These are phyloP conservation scores for Pluvialis apricaria DNA, from an alignment of 2,113 vertebrate species.

Conservation along the genomic window DNA sequence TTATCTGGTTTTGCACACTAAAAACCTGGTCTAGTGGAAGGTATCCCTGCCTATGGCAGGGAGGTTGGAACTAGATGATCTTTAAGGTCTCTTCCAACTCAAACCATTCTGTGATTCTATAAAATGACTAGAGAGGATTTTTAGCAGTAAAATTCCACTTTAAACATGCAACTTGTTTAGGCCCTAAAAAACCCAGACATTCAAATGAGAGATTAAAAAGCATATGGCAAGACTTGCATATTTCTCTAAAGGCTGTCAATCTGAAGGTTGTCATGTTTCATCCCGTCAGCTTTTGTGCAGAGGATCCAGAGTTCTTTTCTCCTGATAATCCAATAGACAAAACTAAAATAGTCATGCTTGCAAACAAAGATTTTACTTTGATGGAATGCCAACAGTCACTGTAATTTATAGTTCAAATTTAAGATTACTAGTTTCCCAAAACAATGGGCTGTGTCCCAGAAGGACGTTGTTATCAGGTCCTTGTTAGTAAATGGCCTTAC, in stretches of 20 bases:
- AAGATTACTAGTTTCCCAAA: constrained; percentile 41
- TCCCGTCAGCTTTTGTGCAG: background rate
- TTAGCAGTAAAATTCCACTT: background rate
- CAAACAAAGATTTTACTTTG: constrained; percentile 24
- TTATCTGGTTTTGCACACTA: background rate
- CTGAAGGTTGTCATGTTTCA: background rate
- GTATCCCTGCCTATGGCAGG: background rate
- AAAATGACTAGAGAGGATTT: background rate
- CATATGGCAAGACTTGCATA: background rate
- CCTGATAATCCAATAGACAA: constrained; percentile 8
- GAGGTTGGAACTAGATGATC: fast-evolving
- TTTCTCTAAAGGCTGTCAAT: background rate
- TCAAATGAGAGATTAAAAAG: background rate
- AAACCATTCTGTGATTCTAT: background rate
- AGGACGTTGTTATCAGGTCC: background rate
- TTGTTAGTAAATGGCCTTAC: background rate
- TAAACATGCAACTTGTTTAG: background rate
- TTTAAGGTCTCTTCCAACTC: background rate
- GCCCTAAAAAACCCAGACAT: background rate
- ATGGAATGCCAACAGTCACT: constrained; percentile 27
- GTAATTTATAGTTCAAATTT: constrained; percentile 38
- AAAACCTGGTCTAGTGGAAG: background rate
- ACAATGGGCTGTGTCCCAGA: background rate
- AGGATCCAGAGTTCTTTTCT: background rate
- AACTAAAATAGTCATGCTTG: constrained; percentile 7